Conservation (phyloP, 2,113 vertebrate genomes). For the Macquaria ambigua region DNA sequence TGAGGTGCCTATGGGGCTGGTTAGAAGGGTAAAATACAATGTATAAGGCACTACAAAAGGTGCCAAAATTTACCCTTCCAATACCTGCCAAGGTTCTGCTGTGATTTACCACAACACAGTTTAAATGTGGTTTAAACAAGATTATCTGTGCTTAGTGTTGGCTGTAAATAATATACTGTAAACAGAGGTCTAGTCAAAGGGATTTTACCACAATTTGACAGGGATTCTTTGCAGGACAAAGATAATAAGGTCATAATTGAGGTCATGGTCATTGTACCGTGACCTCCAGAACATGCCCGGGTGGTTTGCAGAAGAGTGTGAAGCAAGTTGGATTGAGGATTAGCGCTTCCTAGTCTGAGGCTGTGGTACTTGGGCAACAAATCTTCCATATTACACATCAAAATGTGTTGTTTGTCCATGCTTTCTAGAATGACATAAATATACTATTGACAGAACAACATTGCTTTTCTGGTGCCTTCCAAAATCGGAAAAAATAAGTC, state of each 20-base stretch:
- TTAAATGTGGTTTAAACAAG: not conserved
- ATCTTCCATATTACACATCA: not conserved
- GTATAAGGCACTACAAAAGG: not conserved
- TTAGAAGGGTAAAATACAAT: slow-evolving; percentile 22
- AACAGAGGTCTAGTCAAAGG: not conserved
- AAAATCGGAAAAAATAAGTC: no score
- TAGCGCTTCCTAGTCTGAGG: not conserved
- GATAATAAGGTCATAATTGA: not conserved
- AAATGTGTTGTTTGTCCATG: not conserved
- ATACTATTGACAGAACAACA: no score
- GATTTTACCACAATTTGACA: not conserved
- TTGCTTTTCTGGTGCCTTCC: no score
- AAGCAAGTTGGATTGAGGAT: not conserved
- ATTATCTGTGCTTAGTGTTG: not conserved
- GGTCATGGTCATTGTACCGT: not conserved
- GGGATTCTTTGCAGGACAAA: not conserved
- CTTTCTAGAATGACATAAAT: not conserved
- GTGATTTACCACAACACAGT: not conserved
- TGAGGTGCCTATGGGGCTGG: slow-evolving; percentile 18
- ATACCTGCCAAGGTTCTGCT: not conserved
- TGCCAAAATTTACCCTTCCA: not conserved
- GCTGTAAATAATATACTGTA: not conserved
- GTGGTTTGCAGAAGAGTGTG: not conserved
- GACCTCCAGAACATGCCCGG: not conserved
- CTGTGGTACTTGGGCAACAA: not conserved